Evolutionary conservation across 1,140 invertebrate species (phyloP).

Genomic region (Bemisia tabaci): DNA sequence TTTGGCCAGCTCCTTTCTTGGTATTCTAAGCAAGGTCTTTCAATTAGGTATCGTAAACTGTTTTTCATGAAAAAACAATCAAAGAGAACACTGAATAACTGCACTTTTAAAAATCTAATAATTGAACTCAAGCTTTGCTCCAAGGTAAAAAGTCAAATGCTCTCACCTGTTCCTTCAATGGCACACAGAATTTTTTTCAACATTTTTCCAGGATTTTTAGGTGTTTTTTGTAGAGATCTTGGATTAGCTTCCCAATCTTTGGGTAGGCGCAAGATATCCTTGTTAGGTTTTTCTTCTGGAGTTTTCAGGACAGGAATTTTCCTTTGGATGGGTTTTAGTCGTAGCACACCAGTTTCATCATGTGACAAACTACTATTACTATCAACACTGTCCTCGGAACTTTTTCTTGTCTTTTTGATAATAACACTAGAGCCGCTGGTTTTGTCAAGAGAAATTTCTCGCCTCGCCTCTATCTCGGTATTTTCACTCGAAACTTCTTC

Average conservation of each 20-base stretch:
- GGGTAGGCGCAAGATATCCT: not conserved
- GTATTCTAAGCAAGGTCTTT: too few relatives aligned
- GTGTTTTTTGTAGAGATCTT: not conserved
- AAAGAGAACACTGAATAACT: too few relatives aligned
- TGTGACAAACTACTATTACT: not conserved
- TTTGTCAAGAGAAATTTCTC: not conserved
- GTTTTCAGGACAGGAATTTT: not conserved
- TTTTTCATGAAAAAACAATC: too few relatives aligned
- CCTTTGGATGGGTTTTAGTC: not conserved
- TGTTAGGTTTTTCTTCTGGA: not conserved
- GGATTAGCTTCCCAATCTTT: not conserved
- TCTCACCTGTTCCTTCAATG: not conserved
- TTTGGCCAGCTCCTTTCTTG: too few relatives aligned
- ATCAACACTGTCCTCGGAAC: not conserved
- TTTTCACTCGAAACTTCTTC: too few relatives aligned
- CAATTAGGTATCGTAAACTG: too few relatives aligned
- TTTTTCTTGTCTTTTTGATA: not conserved
- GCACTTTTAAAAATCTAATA: too few relatives aligned
- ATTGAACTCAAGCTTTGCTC: too few relatives aligned
- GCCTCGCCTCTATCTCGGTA: not conserved
- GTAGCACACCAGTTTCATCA: not conserved
- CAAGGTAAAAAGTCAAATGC: too few relatives aligned
- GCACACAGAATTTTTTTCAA: not conserved
- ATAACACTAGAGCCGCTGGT: not conserved
- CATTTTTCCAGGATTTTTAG: not conserved